Conservation (phyloP, 2,797 vertebrate species). For the Natrix natrix region DNA sequence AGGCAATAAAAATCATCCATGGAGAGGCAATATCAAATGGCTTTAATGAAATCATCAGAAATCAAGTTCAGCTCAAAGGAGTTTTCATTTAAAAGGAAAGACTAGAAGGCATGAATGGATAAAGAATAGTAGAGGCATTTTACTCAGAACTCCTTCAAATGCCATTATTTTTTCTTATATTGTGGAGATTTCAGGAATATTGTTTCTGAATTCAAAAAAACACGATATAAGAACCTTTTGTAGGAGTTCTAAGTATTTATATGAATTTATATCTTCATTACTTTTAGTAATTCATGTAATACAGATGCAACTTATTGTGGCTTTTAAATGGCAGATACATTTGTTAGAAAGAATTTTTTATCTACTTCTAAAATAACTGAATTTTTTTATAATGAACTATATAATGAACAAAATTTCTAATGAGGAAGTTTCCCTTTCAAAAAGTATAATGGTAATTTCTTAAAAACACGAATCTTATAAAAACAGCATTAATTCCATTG, state of each 20-base stretch:
- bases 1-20: background rate
- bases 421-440: conserved; percentile 22
- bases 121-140: background rate
- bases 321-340: background rate
- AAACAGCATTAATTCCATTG: conserved; percentile 48
- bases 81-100: background rate
- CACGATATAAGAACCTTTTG: background rate
- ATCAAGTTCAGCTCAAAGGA: background rate
- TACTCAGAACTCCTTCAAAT: background rate
- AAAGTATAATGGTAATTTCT: background rate
- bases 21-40: background rate
- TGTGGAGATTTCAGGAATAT: background rate
- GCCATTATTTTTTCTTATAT: background rate
- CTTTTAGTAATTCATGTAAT: background rate
- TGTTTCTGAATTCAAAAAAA: background rate
- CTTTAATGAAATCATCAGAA: background rate
- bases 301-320: background rate
- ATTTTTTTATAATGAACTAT: background rate
- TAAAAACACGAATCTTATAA: conserved; percentile 29
- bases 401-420: conserved; percentile 32
- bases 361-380: background rate
- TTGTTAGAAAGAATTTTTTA: background rate
- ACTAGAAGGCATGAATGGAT: background rate
- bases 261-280: background rate
- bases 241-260: background rate